Evolutionary conservation across 2,888 invertebrate species (phyloP), one percentile per base, ranked within the genome.

Genomic region (Drosophila paranaensis): DNA sequence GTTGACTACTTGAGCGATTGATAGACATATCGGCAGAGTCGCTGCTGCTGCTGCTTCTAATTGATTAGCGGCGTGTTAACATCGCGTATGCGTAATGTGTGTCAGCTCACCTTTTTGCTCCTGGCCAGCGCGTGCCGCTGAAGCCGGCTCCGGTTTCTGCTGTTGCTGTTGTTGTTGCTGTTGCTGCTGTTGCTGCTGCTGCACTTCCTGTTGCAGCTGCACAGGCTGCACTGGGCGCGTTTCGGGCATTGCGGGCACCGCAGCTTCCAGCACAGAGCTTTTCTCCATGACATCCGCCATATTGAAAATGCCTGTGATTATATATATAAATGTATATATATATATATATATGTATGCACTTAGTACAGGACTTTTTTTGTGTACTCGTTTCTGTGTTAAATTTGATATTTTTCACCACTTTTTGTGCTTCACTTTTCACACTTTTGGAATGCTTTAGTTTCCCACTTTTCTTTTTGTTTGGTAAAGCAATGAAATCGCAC

Each of bases 241-340:
- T 62, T 82, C 86, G 65, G 77, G 67, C 56, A 83, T 74, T 71
- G 83, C 77, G 71, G 85, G 70, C 71, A 77, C 77, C 81, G 81
- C 91, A 88, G 77, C 77, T 77, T 91, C 91, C 90, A 91, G 82
- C 71, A 82, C 71, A 62, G 88, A 92, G 92, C 91, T 92, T 92
- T 91, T 92, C 89, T 91, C 91, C 90, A 92, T 81, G 76, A 91
- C 88, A 84, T 91, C 91, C 90, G 91, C 91, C 91, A 91, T 91
- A 82, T 83, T 90, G 78, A 84, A 91, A 90, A 72, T 74, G 76
- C 48, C 60, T 65, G 46, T 74, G 58, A 70, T 40, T 74, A 42
- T 71, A 54, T 69, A 53, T 58, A 37, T 74, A 35, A 2, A 20
- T 20, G 20, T 20, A 20, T 20, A 20, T 55, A 13, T 64, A 45